phyloP scores from a whole-genome alignment of 2,888 invertebrate genomes.

The Alloscopus bannaensis region DNA sequence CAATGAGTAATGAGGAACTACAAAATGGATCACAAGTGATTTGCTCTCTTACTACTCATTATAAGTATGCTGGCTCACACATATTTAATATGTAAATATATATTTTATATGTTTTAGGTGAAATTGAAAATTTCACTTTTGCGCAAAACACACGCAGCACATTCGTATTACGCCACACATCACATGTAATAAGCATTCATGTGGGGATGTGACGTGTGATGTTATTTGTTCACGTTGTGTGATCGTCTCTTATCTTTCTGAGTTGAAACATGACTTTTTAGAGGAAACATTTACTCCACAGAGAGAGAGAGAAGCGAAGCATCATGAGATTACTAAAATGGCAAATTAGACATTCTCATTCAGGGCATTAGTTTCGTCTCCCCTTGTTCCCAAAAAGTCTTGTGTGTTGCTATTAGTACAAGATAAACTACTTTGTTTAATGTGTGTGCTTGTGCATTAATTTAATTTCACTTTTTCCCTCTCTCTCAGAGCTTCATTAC shows the following conservation, averaged over 20 bases:
- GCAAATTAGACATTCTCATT: constrained; percentile 40
- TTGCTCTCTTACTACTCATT: not conserved
- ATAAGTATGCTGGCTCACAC: no score
- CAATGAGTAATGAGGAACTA: constrained; percentile 30
- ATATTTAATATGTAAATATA: no score
- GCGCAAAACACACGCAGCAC: no score
- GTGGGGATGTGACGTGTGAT: constrained; percentile 6
- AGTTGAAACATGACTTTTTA: not conserved
- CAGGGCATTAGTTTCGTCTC: no score
- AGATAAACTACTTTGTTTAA: constrained; percentile 41
- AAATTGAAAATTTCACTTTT: constrained; percentile 41
- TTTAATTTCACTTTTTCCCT: constrained; percentile 58
- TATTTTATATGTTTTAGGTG: no score
- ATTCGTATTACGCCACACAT: not conserved
- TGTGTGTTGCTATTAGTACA: constrained; percentile 2
- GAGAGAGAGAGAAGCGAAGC: constrained; percentile 3
- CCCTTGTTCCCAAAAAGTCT: constrained; percentile 9
- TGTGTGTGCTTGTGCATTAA: constrained; percentile 70
- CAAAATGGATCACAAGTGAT: constrained; percentile 38
- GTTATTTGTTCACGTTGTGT: constrained; percentile 6
- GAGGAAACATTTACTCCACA: no score
- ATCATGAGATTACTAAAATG: constrained; percentile 38
- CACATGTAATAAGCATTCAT: constrained; percentile 7
- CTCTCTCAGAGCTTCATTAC: not conserved
- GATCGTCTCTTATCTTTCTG: not conserved